Percentiles rank a stretch among this genome's conserved stretches.
These are phyloP conservation scores for Emesis russula DNA, from an alignment of 2,888 invertebrate genomes.

Conservation along the genomic window DNA sequence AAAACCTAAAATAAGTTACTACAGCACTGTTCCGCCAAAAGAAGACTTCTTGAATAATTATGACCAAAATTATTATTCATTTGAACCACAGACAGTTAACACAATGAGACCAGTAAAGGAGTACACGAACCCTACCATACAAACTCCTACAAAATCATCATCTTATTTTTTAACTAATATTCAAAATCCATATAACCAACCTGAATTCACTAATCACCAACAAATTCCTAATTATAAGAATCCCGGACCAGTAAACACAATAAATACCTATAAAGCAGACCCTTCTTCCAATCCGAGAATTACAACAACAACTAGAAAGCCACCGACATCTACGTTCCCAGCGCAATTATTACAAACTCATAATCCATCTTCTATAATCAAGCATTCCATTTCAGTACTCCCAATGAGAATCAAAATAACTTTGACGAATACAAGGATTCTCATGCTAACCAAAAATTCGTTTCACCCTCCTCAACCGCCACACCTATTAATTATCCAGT, in stretches of 20 bases:
- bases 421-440: conserved; percentile 93
- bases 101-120: conserved; percentile 91
- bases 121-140: conserved; percentile 78
- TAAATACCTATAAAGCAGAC: conserved; percentile 90
- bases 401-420: conserved; percentile 93
- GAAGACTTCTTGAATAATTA: conserved; percentile 89
- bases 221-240: conserved; percentile 89
- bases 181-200: conserved; percentile 91
- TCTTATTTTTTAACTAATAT: conserved; percentile 92
- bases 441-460: conserved; percentile 87
- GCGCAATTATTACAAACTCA: conserved; percentile 94
- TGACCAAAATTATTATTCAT: conserved; percentile 93
- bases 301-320: conserved; percentile 91
- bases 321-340: conserved; percentile 91
- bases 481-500: conserved; percentile 78
- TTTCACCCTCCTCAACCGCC: conserved; percentile 83
- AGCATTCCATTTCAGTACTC: conserved; percentile 94
- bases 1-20: conserved; percentile 93
- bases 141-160: conserved; percentile 90
- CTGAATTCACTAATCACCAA: conserved; percentile 90
- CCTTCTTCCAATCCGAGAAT: conserved; percentile 91
- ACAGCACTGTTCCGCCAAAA: conserved; percentile 93
- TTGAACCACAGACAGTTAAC: conserved; percentile 93
- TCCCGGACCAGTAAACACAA: conserved; percentile 87
- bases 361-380: conserved; percentile 95